Conservation (phyloP, 1,140 invertebrate species). For the Schlechtendalia chinensis region DNA sequence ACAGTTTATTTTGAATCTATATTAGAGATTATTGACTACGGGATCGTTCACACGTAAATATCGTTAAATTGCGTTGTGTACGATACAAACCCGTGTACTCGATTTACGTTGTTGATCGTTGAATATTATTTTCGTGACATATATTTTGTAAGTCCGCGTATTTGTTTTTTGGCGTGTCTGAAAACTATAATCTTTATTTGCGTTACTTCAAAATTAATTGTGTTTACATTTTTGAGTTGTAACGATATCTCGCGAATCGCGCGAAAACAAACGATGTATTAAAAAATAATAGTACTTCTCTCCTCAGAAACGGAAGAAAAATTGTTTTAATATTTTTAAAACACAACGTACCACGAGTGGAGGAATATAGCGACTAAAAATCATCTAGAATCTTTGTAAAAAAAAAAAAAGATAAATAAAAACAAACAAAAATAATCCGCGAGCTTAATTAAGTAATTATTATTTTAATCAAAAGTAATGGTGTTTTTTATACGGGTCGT, state of each 20-base stretch:
- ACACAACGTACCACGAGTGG: neutral
- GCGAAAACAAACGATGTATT: neutral
- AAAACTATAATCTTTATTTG: neutral
- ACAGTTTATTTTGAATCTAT: too few relatives aligned
- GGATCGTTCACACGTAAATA: too few relatives aligned
- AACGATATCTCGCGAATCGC: neutral
- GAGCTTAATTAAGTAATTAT: slow-evolving; percentile 11
- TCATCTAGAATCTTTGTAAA: neutral
- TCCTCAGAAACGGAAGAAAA: neutral
- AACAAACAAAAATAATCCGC: neutral
- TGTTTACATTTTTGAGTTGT: neutral
- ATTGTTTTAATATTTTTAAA: neutral
- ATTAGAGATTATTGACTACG: too few relatives aligned
- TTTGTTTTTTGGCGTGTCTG: neutral
- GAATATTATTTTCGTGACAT: slow-evolving; percentile 1
- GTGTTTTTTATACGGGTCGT: slow-evolving; percentile 20
- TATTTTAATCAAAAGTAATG: slow-evolving; percentile 22
- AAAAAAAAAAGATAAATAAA: too few relatives aligned
- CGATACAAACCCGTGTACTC: neutral
- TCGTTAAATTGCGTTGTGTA: too few relatives aligned
- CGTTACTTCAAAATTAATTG: neutral
- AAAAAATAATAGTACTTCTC: neutral
- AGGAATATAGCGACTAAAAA: neutral
- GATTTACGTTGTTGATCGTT: neutral
- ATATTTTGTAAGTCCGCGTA: neutral